phyloP scores from a whole-genome alignment of 2,113 vertebrate species.

The Sphaerodactylus townsendi region DNA sequence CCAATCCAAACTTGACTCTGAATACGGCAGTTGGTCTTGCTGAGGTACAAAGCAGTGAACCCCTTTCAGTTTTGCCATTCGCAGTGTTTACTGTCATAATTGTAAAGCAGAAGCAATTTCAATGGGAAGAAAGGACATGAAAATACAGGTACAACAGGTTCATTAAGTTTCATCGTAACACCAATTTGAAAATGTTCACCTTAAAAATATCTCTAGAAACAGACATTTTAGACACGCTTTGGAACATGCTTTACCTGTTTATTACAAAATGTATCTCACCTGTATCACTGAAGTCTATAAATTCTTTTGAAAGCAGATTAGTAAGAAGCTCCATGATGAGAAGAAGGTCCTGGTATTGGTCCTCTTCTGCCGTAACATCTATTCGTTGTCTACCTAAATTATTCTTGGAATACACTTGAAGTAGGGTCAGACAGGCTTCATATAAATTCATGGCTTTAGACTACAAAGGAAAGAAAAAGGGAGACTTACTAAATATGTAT shows the following conservation, averaged over 20 bases:
- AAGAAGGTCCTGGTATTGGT: conserved; percentile 98
- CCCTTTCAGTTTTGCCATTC: neutral
- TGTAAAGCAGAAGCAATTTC: neutral
- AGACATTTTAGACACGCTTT: neutral
- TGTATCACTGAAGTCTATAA: conserved; percentile 98
- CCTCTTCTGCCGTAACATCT: conserved; percentile 93
- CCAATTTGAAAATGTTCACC: neutral
- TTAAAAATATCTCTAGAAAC: neutral
- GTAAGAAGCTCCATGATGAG: conserved; percentile 99
- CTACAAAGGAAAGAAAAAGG: conserved; percentile 70
- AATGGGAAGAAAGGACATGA: neutral
- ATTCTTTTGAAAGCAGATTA: conserved; percentile 97
- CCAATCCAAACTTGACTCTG: rapidly evolving
- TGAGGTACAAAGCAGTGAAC: neutral
- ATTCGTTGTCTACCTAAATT: conserved; percentile 89
- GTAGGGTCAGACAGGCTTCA: conserved; percentile 94
- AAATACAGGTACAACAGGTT: neutral
- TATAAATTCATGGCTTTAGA: conserved; percentile 98
- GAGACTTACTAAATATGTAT: neutral
- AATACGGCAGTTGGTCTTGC: neutral
- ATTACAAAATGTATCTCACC: conserved; percentile 70
- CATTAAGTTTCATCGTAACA: neutral
- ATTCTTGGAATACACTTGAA: conserved; percentile 98
- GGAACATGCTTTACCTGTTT: neutral
- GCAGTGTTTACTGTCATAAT: neutral